Conservation (phyloP, 2,797 vertebrate species). For the Tokudaia tokunoshimensis region DNA sequence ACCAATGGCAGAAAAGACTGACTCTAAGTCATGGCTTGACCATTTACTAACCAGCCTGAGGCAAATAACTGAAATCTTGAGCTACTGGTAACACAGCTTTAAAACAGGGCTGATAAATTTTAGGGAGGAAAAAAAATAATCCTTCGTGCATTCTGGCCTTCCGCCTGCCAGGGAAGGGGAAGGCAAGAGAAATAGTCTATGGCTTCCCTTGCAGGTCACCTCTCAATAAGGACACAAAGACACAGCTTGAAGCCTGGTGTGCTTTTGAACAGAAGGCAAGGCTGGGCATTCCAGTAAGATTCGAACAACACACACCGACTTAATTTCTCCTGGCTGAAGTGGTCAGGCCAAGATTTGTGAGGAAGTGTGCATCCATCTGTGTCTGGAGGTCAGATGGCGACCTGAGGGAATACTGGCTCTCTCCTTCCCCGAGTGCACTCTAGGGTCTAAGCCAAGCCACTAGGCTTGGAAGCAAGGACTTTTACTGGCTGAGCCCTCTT, state of each 20-base stretch:
- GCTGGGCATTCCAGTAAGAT: slow-evolving; percentile 41
- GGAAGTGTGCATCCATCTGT: background rate
- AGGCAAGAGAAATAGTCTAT: background rate
- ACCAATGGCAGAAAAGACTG: background rate
- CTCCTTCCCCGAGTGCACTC: background rate
- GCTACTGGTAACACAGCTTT: background rate
- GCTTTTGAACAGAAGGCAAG: background rate
- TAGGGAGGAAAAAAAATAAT: background rate
- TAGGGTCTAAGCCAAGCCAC: background rate
- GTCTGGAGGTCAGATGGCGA: background rate
- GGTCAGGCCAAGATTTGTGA: slow-evolving; percentile 76
- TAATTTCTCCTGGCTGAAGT: slow-evolving; percentile 86
- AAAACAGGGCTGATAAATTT: background rate
- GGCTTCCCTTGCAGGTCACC: background rate
- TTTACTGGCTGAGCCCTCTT: background rate
- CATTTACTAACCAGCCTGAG: background rate
- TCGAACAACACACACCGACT: slow-evolving; percentile 70
- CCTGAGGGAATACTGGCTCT: background rate
- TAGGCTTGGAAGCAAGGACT: background rate
- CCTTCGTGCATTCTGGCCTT: slow-evolving; percentile 12
- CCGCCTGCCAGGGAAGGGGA: background rate
- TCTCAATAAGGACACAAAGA: background rate
- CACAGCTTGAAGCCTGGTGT: background rate
- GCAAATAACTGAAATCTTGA: background rate
- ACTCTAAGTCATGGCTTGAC: background rate